phyloP scores from a whole-genome alignment of 2,888 invertebrate species.

The Hololepta plana region DNA sequence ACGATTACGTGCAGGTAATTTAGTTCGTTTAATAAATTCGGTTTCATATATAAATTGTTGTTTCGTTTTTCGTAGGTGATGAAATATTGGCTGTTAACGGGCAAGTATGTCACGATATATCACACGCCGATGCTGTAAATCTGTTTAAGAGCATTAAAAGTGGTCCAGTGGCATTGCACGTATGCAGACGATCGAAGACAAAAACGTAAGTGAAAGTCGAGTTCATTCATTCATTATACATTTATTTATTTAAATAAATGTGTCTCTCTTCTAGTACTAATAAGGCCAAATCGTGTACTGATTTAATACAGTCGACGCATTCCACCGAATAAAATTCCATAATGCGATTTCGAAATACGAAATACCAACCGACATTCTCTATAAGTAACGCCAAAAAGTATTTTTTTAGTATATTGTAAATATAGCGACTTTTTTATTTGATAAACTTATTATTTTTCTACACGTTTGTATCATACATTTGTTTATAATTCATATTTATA shows the following conservation, averaged over 20 bases:
- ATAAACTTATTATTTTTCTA: background rate
- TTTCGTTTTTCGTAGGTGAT: conserved; percentile 38
- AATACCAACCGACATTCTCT: too few relatives aligned
- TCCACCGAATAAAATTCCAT: too few relatives aligned
- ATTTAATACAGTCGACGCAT: conserved; percentile 38
- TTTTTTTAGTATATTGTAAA: too few relatives aligned
- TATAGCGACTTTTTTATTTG: background rate
- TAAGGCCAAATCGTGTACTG: conserved; percentile 58
- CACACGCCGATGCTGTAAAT: conserved; percentile 62
- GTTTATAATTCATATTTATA: conserved; percentile 1
- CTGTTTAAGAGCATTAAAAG: conserved; percentile 64
- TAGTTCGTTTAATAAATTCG: background rate
- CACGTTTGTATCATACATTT: conserved; percentile 1
- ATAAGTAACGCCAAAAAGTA: too few relatives aligned
- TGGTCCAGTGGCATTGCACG: conserved; percentile 56
- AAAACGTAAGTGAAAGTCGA: conserved; percentile 15
- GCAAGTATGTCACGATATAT: conserved; percentile 59
- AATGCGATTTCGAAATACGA: too few relatives aligned
- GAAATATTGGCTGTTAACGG: conserved; percentile 71
- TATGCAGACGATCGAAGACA: conserved; percentile 35
- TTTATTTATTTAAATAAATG: conserved; percentile 3
- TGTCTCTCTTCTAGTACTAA: conserved; percentile 35
- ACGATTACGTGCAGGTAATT: conserved; percentile 55
- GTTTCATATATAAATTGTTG: background rate
- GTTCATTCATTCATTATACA: background rate